Conservation (phyloP, 2,888 invertebrate genomes). For the Hypercompe scribonia region DNA sequence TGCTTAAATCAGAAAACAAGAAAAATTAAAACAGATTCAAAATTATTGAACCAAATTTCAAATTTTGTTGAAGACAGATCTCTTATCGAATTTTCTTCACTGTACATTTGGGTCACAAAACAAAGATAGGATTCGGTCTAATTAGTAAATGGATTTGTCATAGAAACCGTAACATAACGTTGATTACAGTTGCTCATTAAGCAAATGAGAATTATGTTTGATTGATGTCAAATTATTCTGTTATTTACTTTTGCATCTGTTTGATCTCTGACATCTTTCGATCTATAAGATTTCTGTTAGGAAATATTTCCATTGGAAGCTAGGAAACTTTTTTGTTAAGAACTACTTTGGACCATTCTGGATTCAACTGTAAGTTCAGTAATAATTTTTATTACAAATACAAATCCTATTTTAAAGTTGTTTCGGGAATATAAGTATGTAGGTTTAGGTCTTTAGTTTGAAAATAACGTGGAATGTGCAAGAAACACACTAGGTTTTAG, state of each 20-base stretch:
- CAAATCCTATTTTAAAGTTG: background rate
- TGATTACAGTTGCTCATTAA: conserved; percentile 47
- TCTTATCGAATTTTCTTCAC: conserved; percentile 26
- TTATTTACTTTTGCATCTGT: too few species aligned
- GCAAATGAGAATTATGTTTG: conserved; percentile 28
- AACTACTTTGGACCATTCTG: too few species aligned
- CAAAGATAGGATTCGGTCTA: conserved; percentile 28
- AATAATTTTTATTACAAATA: too few species aligned
- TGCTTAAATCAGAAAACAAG: background rate
- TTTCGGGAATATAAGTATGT: too few species aligned
- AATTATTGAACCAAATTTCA: conserved; percentile 23
- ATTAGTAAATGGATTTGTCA: conserved; percentile 51
- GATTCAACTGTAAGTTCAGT: too few species aligned
- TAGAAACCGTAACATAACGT: conserved; percentile 44
- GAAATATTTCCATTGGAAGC: too few species aligned
- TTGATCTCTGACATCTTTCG: too few species aligned
- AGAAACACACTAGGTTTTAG: too few species aligned
- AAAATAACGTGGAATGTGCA: too few species aligned
- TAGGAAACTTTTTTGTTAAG: too few species aligned
- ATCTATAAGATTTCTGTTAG: background rate
- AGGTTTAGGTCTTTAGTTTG: too few species aligned
- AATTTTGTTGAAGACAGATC: conserved; percentile 26
- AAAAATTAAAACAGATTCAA: conserved; percentile 20
- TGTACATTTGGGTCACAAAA: conserved; percentile 38
- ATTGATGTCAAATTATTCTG: background rate